Evolutionary conservation across 2,888 invertebrate genomes (phyloP).

Genomic region (Ellobium chinense): DNA sequence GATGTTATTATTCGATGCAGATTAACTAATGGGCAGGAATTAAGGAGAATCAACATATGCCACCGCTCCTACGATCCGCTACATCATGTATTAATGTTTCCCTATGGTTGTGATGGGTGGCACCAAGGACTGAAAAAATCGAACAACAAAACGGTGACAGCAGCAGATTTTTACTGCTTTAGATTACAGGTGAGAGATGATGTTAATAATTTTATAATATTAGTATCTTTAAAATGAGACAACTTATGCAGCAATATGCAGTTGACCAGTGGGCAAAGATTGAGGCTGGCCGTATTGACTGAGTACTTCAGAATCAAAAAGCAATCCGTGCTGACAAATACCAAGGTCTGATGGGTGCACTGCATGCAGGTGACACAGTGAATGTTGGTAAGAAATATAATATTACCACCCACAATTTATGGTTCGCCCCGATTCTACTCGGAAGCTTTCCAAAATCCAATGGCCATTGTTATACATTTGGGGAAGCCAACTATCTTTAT

Average conservation of each 20-base stretch:
- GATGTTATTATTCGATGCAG: not conserved
- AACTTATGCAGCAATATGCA: slow-evolving; percentile 1
- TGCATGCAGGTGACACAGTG: not conserved
- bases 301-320: not conserved
- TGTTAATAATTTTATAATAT: not conserved
- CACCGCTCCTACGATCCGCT: slow-evolving; percentile 9
- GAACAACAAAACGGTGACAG: not conserved
- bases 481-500: not conserved
- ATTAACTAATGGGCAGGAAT: not conserved
- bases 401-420: not conserved
- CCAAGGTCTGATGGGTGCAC: not conserved
- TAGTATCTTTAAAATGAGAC: not conserved
- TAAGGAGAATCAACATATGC: not conserved
- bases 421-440: not conserved
- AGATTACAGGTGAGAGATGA: not conserved
- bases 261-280: not conserved
- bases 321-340: not conserved
- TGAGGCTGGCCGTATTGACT: not conserved
- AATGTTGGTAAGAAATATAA: not conserved
- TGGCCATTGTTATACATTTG: not conserved
- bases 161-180: slow-evolving; percentile 1
- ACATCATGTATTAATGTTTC: slow-evolving; percentile 1
- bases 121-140: not conserved
- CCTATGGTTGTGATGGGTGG: not conserved
- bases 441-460: not conserved